A percentile compares a stretch with the other conserved stretches of the same genome.
Conservation (phyloP, 2,888 invertebrate species). For the Latrodectus elegans region DNA sequence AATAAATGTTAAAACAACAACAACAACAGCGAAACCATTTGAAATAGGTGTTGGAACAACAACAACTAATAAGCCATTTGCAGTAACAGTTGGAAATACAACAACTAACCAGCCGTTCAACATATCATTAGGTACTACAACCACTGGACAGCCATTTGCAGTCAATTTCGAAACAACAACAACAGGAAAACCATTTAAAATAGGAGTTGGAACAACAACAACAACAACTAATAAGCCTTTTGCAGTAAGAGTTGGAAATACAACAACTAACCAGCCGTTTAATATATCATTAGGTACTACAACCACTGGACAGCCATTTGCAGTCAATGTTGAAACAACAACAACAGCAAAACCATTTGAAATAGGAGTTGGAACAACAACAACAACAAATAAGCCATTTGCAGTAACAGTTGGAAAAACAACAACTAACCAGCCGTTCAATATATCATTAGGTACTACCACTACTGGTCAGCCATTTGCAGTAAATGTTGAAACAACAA, state of each 20-base stretch:
- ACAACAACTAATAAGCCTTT: background rate
- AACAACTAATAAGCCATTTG: background rate
- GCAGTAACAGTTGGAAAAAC: background rate
- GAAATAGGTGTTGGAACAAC: background rate
- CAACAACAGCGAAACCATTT: background rate
- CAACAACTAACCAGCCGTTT: too few relatives aligned
- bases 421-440: background rate
- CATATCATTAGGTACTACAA: background rate
- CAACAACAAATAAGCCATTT: background rate
- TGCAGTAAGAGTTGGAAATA: background rate
- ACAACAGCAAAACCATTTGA: background rate
- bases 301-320: background rate
- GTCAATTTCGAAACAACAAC: background rate
- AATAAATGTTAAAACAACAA: background rate
- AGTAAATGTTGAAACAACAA: background rate
- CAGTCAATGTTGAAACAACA: background rate
- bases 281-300: too few relatives aligned
- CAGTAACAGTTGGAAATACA: background rate
- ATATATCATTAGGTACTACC: background rate
- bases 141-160: background rate
- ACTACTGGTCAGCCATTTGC: background rate
- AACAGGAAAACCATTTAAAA: background rate
- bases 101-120: background rate
- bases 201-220: background rate
- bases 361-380: background rate